Conservation (phyloP, 2,797 vertebrate genomes). For the Hoplostethus atlanticus region DNA sequence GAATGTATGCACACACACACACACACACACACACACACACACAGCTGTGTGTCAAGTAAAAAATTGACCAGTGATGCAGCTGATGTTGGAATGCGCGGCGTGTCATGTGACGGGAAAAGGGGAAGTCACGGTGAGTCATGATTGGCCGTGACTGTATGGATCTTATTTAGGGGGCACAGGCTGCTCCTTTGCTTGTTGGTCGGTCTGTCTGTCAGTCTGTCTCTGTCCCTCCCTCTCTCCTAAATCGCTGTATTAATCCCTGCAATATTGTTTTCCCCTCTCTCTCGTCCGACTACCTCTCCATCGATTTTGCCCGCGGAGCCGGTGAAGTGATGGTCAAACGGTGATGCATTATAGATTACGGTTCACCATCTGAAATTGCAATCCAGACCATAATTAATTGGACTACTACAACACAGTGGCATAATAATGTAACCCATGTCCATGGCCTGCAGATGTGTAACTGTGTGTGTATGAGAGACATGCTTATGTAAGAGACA, state of each 20-base stretch:
- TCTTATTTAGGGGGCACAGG: not conserved
- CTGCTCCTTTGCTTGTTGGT: not conserved
- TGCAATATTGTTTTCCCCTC: slow-evolving; percentile 66
- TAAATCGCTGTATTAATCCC: slow-evolving; percentile 56
- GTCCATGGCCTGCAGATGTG: not conserved
- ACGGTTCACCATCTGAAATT: slow-evolving; percentile 67
- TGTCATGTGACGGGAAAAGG: slow-evolving; percentile 46
- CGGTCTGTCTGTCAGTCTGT: slow-evolving; percentile 5
- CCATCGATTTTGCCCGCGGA: slow-evolving; percentile 52
- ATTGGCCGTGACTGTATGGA: slow-evolving; percentile 9
- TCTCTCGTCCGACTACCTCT: slow-evolving; percentile 36
- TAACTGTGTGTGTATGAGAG: not conserved
- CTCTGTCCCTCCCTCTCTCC: slow-evolving; percentile 23
- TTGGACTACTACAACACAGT: slow-evolving; percentile 35
- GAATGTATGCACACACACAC: not conserved
- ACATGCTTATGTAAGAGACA: slow-evolving; percentile 9
- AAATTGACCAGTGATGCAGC: not conserved
- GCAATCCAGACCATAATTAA: slow-evolving; percentile 61
- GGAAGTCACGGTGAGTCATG: slow-evolving; percentile 49
- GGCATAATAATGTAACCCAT: slow-evolving; percentile 49
- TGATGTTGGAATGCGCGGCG: not conserved
- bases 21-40: slow-evolving; percentile 2
- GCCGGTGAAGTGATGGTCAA: slow-evolving; percentile 51
- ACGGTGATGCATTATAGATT: slow-evolving; percentile 66
- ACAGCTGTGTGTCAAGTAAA: slow-evolving; percentile 18